phyloP scores from a whole-genome alignment of 1,140 invertebrate species.

The Lanistes nyassanus region DNA sequence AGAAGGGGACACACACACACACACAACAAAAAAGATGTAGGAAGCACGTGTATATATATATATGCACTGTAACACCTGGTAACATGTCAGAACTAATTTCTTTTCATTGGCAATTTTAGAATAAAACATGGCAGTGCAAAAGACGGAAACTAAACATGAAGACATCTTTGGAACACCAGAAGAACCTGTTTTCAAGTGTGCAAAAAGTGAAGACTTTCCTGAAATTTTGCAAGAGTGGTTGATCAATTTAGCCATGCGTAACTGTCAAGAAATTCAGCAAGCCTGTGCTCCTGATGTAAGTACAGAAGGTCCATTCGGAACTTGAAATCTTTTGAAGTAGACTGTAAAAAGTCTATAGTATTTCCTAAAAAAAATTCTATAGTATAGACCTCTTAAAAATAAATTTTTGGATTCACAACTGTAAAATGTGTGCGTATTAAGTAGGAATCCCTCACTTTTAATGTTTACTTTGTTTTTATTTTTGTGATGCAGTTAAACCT shows the following conservation, averaged over 20 bases:
- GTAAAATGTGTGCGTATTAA: too few relatives aligned
- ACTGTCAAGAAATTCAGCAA: conserved; percentile 13
- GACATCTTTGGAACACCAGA: conserved; percentile 35
- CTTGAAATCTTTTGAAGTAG: too few relatives aligned
- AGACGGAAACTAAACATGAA: not conserved
- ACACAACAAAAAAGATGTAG: not conserved
- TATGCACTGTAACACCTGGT: not conserved
- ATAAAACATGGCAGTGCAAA: too few relatives aligned
- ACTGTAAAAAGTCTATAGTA: too few relatives aligned
- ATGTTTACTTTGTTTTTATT: too few relatives aligned
- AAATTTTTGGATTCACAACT: too few relatives aligned
- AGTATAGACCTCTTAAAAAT: too few relatives aligned
- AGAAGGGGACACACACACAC: conserved; percentile 15
- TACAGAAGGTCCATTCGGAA: too few relatives aligned
- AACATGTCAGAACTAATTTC: not conserved
- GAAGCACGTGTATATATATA: not conserved
- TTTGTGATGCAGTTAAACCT: too few relatives aligned
- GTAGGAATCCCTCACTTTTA: too few relatives aligned
- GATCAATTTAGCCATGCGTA: conserved; percentile 18
- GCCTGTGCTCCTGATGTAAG: conserved; percentile 24
- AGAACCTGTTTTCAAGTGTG: conserved; percentile 36
- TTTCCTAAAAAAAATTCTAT: too few relatives aligned
- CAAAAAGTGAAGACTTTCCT: conserved; percentile 9
- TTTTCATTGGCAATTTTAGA: too few relatives aligned
- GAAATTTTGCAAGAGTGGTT: conserved; percentile 35